Base-by-base conservation (phyloP, 2,888 invertebrate genomes). In the Nomada lathburiana region DNA sequence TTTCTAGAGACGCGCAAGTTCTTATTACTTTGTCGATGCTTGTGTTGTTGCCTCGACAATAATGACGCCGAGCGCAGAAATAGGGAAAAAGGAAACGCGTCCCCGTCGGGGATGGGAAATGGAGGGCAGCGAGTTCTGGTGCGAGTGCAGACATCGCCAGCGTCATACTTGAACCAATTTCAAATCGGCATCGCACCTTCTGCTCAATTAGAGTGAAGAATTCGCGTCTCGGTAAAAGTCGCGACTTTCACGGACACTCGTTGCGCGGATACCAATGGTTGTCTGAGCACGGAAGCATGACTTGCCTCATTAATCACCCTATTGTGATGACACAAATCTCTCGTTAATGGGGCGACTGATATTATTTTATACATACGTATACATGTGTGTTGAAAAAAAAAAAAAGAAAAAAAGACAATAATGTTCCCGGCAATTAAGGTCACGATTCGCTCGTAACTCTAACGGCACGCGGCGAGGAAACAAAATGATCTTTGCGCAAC, bases 121-220 rank as follows among this genome's bases (percentile, higher is more conserved):
- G 55, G 55, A 42, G 42, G 42, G 57, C 47, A 47, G 29, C n/a
- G 18, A 11, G 47, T 52, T 36, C 20, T 26, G 11, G 26, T 10
- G 63, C 62, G 26, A 10, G n/a, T 26, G 5, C 20, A 26, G 16
- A 13, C 9, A 10, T 18, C 57, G 50, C 7, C 13, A 47, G 42
- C 29, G 29, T 47, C 44, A n/a, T 23, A 55, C 13, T 55, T 42
- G 77, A 80, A 76, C 80, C 36, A 67, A 80, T 76, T 80, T 71
- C 62, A n/a, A 42, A 5, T 16, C 44, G 4, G 29, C 18, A 10
- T 52, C 13, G 42, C 29, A 29, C 26, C 23, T 50, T 65, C 9
- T 57, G 29, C 36, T 60, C 50, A 60, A 74, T 50, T 74, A 67
- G n/a, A 60, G 50, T 11, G 11, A 64, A 36, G 59, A 42, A 23